A percentile compares a stretch with the other conserved stretches of the same genome.
Conservation (phyloP, 2,888 invertebrate genomes). For the Selenia dentaria region DNA sequence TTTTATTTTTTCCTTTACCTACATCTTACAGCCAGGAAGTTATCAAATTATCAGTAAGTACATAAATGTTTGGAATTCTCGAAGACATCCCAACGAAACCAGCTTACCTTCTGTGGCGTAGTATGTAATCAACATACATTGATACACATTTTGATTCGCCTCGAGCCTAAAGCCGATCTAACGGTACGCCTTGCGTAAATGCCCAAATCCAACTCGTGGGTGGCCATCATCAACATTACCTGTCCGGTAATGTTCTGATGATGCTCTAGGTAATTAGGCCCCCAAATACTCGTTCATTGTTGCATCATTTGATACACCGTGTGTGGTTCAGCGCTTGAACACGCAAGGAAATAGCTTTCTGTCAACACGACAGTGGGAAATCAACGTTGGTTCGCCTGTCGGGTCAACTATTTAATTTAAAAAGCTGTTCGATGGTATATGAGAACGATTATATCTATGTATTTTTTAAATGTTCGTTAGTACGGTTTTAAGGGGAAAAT, state of each 20-base stretch:
- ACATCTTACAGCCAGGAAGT: no score
- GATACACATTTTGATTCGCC: constrained; percentile 35
- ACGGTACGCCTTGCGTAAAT: constrained; percentile 23
- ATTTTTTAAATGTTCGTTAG: no score
- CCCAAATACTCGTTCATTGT: constrained; percentile 61
- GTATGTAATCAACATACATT: constrained; percentile 21
- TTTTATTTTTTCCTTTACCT: no score
- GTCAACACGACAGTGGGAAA: constrained; percentile 14
- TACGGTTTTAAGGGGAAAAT: no score
- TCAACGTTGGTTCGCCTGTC: background rate
- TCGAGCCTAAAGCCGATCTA: constrained; percentile 21
- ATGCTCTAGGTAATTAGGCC: constrained; percentile 68
- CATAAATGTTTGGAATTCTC: no score
- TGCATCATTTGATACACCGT: constrained; percentile 59
- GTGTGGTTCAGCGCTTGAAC: constrained; percentile 51
- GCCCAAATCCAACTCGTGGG: constrained; percentile 55
- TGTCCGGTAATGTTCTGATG: constrained; percentile 66
- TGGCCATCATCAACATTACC: constrained; percentile 42
- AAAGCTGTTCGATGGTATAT: no score
- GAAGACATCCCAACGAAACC: no score
- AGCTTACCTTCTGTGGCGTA: background rate
- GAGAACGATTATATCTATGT: no score
- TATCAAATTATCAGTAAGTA: no score
- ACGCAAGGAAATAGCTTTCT: constrained; percentile 13
- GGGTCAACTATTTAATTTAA: no score